Conservation (phyloP, 2,797 vertebrate genomes). For the Limnodromus scolopaceus region DNA sequence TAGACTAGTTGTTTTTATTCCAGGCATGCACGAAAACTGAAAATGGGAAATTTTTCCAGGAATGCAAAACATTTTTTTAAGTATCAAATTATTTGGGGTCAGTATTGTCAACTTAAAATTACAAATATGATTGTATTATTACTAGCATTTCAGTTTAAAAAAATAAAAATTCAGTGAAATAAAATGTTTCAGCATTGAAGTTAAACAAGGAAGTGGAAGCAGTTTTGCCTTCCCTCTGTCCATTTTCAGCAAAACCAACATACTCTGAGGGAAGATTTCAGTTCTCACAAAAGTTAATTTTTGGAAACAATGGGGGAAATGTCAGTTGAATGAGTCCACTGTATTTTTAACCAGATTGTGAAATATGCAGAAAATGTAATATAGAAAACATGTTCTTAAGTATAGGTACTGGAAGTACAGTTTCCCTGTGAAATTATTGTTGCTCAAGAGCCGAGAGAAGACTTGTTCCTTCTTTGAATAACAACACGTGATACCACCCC, state of each 20-base stretch:
- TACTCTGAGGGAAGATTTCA: not conserved
- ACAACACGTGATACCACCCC: not conserved
- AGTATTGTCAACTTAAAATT: not conserved
- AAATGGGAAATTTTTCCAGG: not conserved
- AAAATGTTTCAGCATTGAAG: not conserved
- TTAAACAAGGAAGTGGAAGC: not conserved
- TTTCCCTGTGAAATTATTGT: not conserved
- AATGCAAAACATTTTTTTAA: not conserved
- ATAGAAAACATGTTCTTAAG: not conserved
- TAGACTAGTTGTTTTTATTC: not conserved
- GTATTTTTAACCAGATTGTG: not conserved
- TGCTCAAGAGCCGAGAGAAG: not conserved
- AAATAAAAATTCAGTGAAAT: too few relatives aligned
- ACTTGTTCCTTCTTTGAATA: not conserved
- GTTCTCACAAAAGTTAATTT: not conserved
- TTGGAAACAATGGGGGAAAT: not conserved
- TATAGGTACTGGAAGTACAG: not conserved
- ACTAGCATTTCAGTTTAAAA: not conserved
- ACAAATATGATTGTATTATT: not conserved
- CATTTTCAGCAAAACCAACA: not conserved
- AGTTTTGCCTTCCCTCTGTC: not conserved
- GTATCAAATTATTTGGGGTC: not conserved
- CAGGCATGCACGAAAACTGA: not conserved
- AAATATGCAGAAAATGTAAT: not conserved
- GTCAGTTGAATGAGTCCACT: not conserved